Base-by-base conservation (phyloP, 2,888 invertebrate genomes). In the Schizaphis graminum region DNA sequence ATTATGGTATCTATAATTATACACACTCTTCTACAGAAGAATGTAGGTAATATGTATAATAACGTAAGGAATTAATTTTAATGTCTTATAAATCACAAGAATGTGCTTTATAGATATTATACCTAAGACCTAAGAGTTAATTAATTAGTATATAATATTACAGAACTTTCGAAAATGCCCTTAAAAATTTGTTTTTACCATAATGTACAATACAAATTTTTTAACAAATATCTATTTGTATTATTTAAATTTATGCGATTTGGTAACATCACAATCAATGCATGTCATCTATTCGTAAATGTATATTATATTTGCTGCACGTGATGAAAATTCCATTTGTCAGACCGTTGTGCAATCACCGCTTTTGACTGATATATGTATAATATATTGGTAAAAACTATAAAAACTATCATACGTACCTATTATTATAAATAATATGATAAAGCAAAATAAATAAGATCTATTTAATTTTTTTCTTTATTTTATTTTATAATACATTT, bases 341-440 rank as follows among this genome's bases (percentile, higher is more conserved):
- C 28, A n/a, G 26, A 61, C 61, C 26, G 3, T 35, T 35, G 21
- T 77, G 35, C 35, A 77, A 35, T 35, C 35, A 21, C 21, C 8
- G 5, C 67, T 35, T 10, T 77, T 77, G 21, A 53, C 21, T 67
- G n/a, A 44, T 61, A 11, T 61, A 44, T 61, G 3, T 61, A 28
- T 61, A 28, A 28, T n/a, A n/a, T 10, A 67, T 13, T 2, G 4
- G 13, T 67, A 13, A 13, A 67, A 67, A n/a, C 44, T 8, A 47
- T 2, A 47, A 1, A n/a, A n/a, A n/a, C n/a, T n/a, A 3, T 3
- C 1, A 4, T n/a, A n/a, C 4, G 3, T 28, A 28, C 11, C 13
- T 13, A 67, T n/a, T 13, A 67, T n/a, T n/a, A n/a, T 11, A 67
- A 67, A 67, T 67, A 67, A 67, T 67, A n/a, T 16, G 67, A 67